These are phyloP conservation scores for Folsomia manolachei DNA, from an alignment of 2,888 invertebrate genomes.

Conservation along the genomic window DNA sequence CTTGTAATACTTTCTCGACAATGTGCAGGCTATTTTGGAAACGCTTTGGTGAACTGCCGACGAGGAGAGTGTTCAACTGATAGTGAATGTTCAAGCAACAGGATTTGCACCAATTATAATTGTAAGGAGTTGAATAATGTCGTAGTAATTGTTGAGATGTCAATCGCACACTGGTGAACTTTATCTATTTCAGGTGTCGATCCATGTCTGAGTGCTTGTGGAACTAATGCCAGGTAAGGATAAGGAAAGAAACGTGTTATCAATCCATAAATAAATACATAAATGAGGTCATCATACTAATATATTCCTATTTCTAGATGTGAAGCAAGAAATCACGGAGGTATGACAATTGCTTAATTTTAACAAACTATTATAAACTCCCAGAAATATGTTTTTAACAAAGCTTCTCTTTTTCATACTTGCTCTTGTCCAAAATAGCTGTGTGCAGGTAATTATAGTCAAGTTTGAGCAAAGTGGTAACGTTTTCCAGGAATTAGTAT, in stretches of 20 bases:
- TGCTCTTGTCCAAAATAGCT: conserved; percentile 37
- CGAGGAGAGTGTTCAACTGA: conserved; percentile 77
- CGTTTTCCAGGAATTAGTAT: too few species aligned
- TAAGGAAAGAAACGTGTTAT: neutral
- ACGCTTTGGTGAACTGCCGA: conserved; percentile 69
- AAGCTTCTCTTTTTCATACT: too few species aligned
- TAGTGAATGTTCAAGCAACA: conserved; percentile 70
- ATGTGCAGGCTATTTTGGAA: conserved; percentile 60
- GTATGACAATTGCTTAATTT: conserved; percentile 38
- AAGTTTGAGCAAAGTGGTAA: too few species aligned
- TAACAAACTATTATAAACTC: too few species aligned
- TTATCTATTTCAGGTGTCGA: too few species aligned
- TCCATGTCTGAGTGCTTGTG: conserved; percentile 59
- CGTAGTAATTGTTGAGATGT: neutral
- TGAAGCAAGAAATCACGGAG: conserved; percentile 44
- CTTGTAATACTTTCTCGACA: too few species aligned
- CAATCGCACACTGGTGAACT: too few species aligned
- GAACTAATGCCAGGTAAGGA: conserved; percentile 63
- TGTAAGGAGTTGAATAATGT: conserved; percentile 53
- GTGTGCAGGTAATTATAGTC: conserved; percentile 19
- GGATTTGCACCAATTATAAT: conserved; percentile 73
- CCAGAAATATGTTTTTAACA: too few species aligned
- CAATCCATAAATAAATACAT: neutral
- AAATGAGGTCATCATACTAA: neutral
- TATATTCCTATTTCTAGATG: conserved; percentile 9